phyloP scores from a whole-genome alignment of 2,797 vertebrate species.

The Toxotes lorentzi region DNA sequence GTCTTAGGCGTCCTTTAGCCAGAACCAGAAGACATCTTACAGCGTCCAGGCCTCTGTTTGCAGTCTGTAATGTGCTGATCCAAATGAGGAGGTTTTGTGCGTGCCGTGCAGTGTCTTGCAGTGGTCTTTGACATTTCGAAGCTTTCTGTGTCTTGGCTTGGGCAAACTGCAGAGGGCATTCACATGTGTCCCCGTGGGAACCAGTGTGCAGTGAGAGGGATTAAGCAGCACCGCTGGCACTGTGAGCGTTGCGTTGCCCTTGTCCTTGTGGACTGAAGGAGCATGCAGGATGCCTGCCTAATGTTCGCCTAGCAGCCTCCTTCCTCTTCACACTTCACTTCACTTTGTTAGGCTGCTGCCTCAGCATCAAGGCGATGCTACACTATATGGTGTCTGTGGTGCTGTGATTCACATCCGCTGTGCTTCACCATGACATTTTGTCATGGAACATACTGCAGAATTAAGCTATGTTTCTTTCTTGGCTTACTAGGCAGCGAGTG shows the following conservation, averaged over 20 bases:
- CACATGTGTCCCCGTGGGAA: slow-evolving; percentile 58
- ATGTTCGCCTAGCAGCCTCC: slow-evolving; percentile 47
- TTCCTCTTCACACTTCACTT: slow-evolving; percentile 57
- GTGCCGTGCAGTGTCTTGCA: slow-evolving; percentile 33
- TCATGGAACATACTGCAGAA: slow-evolving; percentile 15
- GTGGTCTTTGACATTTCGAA: slow-evolving; percentile 70
- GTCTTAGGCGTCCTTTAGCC: background rate
- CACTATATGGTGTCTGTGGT: background rate
- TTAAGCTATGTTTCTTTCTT: slow-evolving; percentile 13
- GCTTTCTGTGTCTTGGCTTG: slow-evolving; percentile 50
- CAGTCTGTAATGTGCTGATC: slow-evolving; percentile 22
- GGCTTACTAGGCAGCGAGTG: slow-evolving; percentile 5
- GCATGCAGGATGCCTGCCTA: slow-evolving; percentile 48
- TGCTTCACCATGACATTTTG: slow-evolving; percentile 36
- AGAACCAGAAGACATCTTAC: slow-evolving; percentile 6
- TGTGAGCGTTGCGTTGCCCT: slow-evolving; percentile 44
- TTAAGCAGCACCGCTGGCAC: slow-evolving; percentile 63
- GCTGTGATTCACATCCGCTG: slow-evolving; percentile 18
- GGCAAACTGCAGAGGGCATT: slow-evolving; percentile 57
- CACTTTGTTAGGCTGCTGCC: slow-evolving; percentile 45
- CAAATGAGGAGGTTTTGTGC: slow-evolving; percentile 43
- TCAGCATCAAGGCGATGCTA: slow-evolving; percentile 31
- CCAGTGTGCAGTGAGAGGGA: slow-evolving; percentile 61
- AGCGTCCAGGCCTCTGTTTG: slow-evolving; percentile 33
- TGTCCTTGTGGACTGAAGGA: slow-evolving; percentile 61